Conservation (phyloP, 2,113 vertebrate genomes). For the Pampusana beccarii region DNA sequence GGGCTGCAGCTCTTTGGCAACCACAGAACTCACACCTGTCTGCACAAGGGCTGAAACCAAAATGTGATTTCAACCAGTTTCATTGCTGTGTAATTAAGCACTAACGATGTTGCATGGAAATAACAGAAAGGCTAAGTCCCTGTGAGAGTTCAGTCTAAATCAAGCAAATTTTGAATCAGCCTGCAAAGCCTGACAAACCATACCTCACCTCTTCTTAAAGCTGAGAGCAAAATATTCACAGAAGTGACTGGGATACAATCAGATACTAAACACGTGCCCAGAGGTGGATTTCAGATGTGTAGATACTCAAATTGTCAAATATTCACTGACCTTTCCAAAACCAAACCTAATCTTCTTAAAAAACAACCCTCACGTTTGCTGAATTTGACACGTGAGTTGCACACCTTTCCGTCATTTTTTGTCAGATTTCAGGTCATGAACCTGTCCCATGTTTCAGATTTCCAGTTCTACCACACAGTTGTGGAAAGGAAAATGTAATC, state of each 20-base stretch:
- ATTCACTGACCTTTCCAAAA: not conserved
- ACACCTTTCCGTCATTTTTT: not conserved
- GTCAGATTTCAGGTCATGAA: not conserved
- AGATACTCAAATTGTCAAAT: not conserved
- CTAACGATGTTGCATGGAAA: not conserved
- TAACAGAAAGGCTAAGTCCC: not conserved
- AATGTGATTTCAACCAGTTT: not conserved
- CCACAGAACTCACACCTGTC: accelerated
- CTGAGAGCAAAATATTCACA: not conserved
- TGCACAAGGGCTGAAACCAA: not conserved
- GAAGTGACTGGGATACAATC: not conserved
- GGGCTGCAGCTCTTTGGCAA: not conserved
- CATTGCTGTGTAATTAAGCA: not conserved
- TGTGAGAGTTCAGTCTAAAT: not conserved
- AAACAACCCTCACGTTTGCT: not conserved
- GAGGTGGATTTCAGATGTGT: not conserved
- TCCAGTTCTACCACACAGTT: not conserved
- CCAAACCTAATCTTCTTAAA: not conserved
- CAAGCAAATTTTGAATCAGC: not conserved
- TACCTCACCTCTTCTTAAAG: not conserved
- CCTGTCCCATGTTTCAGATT: not conserved
- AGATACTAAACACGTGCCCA: accelerated
- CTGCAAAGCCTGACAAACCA: not conserved
- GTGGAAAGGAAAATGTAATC: not conserved
- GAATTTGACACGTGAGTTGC: not conserved